These are phyloP conservation scores for Cassiopea andromeda DNA, from an alignment of 30 jellyfish, hydroid and myxozoan genomes.

Conservation along the genomic window DNA sequence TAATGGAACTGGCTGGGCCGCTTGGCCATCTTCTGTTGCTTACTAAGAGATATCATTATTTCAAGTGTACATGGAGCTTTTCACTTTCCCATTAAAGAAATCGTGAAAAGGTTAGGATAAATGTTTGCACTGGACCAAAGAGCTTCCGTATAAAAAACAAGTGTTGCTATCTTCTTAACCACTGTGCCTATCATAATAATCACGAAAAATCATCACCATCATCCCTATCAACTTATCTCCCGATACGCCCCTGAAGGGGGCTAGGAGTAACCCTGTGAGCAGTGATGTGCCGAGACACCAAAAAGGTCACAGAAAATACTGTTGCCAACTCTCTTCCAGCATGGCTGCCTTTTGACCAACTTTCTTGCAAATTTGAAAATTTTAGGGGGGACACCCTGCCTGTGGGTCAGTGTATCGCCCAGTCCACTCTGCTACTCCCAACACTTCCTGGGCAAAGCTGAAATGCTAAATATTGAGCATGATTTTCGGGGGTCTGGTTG, in stretches of 20 bases:
- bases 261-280: neutral
- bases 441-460: neutral
- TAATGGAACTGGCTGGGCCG: too few species aligned
- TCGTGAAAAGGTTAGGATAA: too few species aligned
- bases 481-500: neutral
- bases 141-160: neutral
- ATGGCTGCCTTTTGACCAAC: too few species aligned
- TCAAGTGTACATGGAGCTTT: too few species aligned
- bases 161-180: neutral
- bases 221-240: neutral
- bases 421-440: neutral
- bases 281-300: neutral
- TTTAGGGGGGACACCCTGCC: too few species aligned
- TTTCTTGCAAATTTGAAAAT: too few species aligned
- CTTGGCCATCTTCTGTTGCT: too few species aligned
- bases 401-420: neutral
- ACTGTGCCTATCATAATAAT: neutral
- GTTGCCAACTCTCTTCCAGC: too few species aligned
- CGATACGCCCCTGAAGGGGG: neutral
- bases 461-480: neutral
- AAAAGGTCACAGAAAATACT: too few species aligned
- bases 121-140: too few species aligned
- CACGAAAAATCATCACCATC: neutral
- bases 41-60: too few species aligned
- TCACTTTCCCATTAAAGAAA: too few species aligned